These are phyloP conservation scores for Plumapathes pennacea DNA, from an alignment of 92 coral and sea anemone genomes.

Conservation along the genomic window DNA sequence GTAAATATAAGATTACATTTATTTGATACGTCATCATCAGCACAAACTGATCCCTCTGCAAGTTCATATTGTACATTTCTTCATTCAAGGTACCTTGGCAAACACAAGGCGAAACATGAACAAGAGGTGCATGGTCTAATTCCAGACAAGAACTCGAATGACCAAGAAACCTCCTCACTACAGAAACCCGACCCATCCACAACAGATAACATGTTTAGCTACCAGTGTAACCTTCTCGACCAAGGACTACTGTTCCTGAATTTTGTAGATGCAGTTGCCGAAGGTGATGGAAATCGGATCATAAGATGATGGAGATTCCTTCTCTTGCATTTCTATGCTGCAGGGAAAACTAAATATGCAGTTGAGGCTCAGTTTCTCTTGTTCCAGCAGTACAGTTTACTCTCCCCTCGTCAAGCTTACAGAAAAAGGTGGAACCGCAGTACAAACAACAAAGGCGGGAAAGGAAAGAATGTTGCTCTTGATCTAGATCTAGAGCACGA, in stretches of 20 bases:
- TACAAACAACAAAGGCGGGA: constrained; percentile 54
- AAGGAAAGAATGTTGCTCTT: constrained; percentile 50
- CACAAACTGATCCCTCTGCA: too few relatives aligned
- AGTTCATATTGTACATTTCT: too few relatives aligned
- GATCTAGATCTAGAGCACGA: constrained; percentile 59
- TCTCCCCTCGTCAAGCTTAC: constrained; percentile 44
- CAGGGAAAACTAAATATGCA: constrained; percentile 33
- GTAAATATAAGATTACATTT: too few relatives aligned
- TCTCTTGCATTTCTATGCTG: constrained; percentile 29
- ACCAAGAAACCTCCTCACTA: not conserved
- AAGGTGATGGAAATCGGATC: constrained; percentile 37
- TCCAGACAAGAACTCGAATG: not conserved
- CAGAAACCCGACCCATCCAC: not conserved
- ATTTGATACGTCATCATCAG: too few relatives aligned
- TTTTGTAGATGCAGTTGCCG: constrained; percentile 29
- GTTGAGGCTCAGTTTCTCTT: constrained; percentile 25
- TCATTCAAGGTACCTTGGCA: too few relatives aligned
- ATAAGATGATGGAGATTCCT: constrained; percentile 37
- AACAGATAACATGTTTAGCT: constrained; percentile 31
- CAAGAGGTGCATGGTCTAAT: constrained; percentile 3
- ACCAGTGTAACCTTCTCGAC: constrained; percentile 25
- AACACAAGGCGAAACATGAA: constrained; percentile 19
- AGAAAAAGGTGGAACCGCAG: constrained; percentile 48
- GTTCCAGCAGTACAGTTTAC: constrained; percentile 22
- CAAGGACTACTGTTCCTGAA: constrained; percentile 43